These are phyloP conservation scores for Megalurothrips usitatus DNA, from an alignment of 2,888 invertebrate genomes.

Conservation along the genomic window DNA sequence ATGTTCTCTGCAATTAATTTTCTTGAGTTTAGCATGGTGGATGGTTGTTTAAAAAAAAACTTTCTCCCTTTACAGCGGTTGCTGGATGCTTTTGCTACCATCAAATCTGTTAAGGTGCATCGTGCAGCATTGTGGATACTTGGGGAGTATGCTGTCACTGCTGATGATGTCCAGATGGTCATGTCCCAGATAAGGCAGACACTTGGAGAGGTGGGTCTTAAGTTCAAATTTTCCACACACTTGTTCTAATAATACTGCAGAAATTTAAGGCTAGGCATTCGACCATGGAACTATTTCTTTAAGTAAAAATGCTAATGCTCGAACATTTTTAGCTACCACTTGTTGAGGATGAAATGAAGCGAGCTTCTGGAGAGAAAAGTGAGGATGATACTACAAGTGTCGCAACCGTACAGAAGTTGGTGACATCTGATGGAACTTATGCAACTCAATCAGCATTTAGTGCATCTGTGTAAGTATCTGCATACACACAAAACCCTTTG, in stretches of 20 bases:
- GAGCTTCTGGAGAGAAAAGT: slow-evolving; percentile 65
- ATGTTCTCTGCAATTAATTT: neutral
- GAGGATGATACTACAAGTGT: slow-evolving; percentile 48
- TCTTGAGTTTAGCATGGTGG: slow-evolving; percentile 32
- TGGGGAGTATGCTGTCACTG: slow-evolving; percentile 86
- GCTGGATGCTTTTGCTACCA: slow-evolving; percentile 75
- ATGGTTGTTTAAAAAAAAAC: slow-evolving; percentile 35
- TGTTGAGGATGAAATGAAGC: slow-evolving; percentile 62
- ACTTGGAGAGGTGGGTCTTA: slow-evolving; percentile 59
- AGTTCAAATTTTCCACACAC: slow-evolving; percentile 20
- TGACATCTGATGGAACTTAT: slow-evolving; percentile 98
- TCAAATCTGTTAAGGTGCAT: slow-evolving; percentile 87
- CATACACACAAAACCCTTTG: slow-evolving; percentile 20
- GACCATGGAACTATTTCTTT: neutral
- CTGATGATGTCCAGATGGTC: slow-evolving; percentile 72
- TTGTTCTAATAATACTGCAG: slow-evolving; percentile 37
- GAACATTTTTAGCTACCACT: slow-evolving; percentile 47
- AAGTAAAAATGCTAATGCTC: neutral
- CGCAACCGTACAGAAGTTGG: slow-evolving; percentile 58
- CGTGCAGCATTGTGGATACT: slow-evolving; percentile 95
- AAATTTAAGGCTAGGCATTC: neutral
- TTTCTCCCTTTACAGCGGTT: slow-evolving; percentile 47
- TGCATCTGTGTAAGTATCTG: slow-evolving; percentile 60
- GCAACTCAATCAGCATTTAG: slow-evolving; percentile 97
- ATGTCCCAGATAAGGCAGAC: slow-evolving; percentile 69